phyloP scores from a whole-genome alignment of 2,797 vertebrate species.

The Enteromius mattozi region DNA sequence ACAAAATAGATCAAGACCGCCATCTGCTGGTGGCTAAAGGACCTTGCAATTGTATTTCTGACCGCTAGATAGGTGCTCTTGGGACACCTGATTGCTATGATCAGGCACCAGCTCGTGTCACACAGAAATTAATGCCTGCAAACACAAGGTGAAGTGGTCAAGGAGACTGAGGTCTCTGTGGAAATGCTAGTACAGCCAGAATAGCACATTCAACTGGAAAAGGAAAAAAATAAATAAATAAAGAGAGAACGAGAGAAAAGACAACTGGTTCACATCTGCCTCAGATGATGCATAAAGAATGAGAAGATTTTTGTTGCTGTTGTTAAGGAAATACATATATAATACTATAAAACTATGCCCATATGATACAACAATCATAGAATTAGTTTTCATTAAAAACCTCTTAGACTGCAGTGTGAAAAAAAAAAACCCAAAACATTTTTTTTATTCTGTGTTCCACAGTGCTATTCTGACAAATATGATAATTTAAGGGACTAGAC shows the following conservation, averaged over 20 bases:
- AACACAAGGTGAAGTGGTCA: constrained; percentile 70
- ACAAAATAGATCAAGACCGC: constrained; percentile 73
- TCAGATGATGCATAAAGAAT: neutral
- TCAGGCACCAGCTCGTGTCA: constrained; percentile 42
- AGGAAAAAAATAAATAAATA: no score
- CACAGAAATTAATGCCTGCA: constrained; percentile 43
- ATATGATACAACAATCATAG: neutral
- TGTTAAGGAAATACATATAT: neutral
- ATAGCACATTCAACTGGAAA: neutral
- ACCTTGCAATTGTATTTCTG: constrained; percentile 17
- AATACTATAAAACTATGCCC: neutral
- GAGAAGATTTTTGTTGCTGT: neutral
- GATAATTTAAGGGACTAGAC: constrained; percentile 5
- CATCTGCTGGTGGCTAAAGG: constrained; percentile 68
- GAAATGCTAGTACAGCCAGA: constrained; percentile 37
- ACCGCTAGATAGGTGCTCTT: constrained; percentile 2
- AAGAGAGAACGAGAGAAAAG: no score
- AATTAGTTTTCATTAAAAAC: no score
- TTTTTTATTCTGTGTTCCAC: neutral
- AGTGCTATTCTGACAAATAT: constrained; percentile 28
- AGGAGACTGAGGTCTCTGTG: constrained; percentile 69
- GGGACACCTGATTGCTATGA: constrained; percentile 36
- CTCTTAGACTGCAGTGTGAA: neutral
- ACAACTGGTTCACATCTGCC: constrained; percentile 15
- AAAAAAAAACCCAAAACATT: no score